Evolutionary conservation across 2,113 vertebrate species (phyloP).

Genomic region (Anarrhichthys ocellatus): DNA sequence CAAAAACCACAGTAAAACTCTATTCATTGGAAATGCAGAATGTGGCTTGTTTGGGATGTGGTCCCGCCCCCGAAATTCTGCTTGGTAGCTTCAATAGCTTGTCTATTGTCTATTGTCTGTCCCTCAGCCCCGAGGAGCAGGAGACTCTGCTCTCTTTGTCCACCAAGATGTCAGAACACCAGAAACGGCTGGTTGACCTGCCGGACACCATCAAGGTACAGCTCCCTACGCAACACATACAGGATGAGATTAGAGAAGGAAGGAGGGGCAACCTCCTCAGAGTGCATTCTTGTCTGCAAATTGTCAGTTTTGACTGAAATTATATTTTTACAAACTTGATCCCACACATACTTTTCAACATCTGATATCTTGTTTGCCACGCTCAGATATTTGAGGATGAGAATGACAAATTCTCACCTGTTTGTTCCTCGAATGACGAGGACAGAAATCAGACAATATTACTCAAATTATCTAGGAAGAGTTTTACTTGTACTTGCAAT

Average conservation of each 20-base stretch:
- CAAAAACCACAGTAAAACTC: too few species aligned
- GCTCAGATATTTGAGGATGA: too few species aligned
- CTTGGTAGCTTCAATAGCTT: background rate
- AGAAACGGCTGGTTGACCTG: slow-evolving; percentile 84
- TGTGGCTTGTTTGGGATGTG: too few species aligned
- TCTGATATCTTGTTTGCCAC: too few species aligned
- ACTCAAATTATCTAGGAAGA: background rate
- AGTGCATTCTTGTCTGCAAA: too few species aligned
- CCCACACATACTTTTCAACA: background rate
- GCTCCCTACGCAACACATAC: background rate
- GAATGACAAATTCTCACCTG: too few species aligned
- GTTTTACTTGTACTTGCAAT: background rate
- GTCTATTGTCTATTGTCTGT: background rate
- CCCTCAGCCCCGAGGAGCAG: slow-evolving; percentile 68
- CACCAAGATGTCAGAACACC: slow-evolving; percentile 83
- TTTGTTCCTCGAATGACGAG: too few species aligned
- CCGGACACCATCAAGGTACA: slow-evolving; percentile 82
- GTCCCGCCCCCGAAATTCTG: background rate
- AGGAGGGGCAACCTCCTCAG: background rate
- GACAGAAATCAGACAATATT: too few species aligned
- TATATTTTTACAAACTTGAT: background rate
- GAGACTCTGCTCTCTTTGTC: slow-evolving; percentile 87
- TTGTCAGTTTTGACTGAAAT: background rate
- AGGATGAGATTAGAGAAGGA: background rate
- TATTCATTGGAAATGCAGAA: too few species aligned